These are phyloP conservation scores for Micromys minutus DNA, from an alignment of 2,113 vertebrate species.

Conservation along the genomic window DNA sequence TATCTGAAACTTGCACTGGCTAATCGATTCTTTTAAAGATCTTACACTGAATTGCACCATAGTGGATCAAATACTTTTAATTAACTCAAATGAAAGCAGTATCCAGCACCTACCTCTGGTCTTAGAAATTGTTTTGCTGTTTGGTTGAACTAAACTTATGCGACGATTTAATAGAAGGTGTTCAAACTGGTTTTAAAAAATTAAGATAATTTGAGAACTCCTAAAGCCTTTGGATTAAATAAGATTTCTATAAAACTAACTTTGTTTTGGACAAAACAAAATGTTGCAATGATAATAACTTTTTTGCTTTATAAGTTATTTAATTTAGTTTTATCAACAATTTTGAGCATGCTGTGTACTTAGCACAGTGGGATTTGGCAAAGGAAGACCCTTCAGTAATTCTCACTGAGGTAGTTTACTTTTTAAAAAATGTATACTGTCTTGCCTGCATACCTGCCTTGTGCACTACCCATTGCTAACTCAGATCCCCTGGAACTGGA, in stretches of 20 bases:
- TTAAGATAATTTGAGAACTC: conserved; percentile 42
- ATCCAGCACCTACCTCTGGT: conserved; percentile 63
- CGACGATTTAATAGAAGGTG: conserved; percentile 55
- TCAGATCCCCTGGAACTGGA: background rate
- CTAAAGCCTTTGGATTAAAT: conserved; percentile 54
- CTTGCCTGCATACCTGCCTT: background rate
- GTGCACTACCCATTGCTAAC: background rate
- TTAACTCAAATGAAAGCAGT: conserved; percentile 74
- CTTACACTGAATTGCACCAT: conserved; percentile 48
- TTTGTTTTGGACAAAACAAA: conserved; percentile 8
- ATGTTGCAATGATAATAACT: background rate
- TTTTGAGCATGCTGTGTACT: conserved; percentile 10
- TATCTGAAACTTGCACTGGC: conserved; percentile 72
- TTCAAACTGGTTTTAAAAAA: conserved; percentile 59
- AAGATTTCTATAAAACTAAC: conserved; percentile 55
- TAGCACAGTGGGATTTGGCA: conserved; percentile 15
- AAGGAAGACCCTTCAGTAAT: conserved; percentile 42
- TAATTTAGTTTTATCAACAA: conserved; percentile 25
- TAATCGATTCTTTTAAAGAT: conserved; percentile 78
- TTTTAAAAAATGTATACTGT: background rate
- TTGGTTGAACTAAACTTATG: conserved; percentile 59
- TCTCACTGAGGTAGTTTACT: conserved; percentile 44
- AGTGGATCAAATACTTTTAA: conserved; percentile 76
- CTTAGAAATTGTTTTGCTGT: conserved; percentile 77
- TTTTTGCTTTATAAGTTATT: conserved; percentile 41